Base-by-base conservation (phyloP, 92 coral and sea anemone species). In the Micromussa lordhowensis region DNA sequence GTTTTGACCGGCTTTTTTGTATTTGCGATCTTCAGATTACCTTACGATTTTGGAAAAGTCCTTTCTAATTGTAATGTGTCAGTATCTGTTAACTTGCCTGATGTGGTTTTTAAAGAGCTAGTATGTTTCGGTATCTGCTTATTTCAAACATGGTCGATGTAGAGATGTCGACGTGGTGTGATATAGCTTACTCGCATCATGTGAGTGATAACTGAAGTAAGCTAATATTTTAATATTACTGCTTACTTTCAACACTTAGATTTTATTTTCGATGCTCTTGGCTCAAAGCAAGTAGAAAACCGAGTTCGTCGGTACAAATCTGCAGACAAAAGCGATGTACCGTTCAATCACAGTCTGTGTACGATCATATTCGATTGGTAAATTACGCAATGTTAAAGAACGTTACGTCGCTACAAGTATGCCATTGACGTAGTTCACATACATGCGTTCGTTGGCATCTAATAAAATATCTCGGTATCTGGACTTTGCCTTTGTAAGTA, bases 1-100 rank as follows among this genome's bases (percentile, higher is more conserved):
- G 89, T 49, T 48, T 21, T 36, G 26, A 74, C 86, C 88, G 82
- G 82, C 88, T 58, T 89, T 44, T 84, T 84, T 32, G 44, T 16
- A 18, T 63, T 85, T 18, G 21, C 14, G 48, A 19, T 22, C 59
- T 66, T 26, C 17, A 16, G 19, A 44, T 38, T 36, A 22, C 49
- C 16, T 48, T 34, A 12, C n/a, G 80, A 26, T 72, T 34, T 55
- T 36, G 8, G n/a, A 34, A 72, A 14, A 54, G 55, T 4, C 12
- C 21, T 19, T 73, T 54, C n/a, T 48, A 18, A 29, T 15, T 57
- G 22, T 29, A 71, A 83, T 69, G 11, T 71, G 5, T 14, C 8
- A 28, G 21, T 18, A 14, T 2, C n/a, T 72, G 14, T 49, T 55
- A 31, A 21, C 31, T 32, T 84, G 63, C 21, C 13, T 32, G 40